Evolutionary conservation across 2,113 vertebrate species (phyloP).

Genomic region (Shinisaurus crocodilurus): DNA sequence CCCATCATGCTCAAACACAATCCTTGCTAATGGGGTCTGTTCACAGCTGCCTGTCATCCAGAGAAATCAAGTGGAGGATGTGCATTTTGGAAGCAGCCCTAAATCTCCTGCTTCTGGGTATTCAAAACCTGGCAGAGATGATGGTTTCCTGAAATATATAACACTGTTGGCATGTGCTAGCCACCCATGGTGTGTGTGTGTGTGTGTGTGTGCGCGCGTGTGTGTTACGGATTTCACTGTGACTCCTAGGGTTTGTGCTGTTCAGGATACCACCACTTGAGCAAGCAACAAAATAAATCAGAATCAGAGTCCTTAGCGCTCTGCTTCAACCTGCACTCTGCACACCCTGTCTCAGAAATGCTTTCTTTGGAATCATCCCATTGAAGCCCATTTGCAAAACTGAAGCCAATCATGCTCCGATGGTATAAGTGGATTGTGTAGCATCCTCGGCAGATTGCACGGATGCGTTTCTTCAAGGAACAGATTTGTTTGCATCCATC

Average conservation of each 20-base stretch:
- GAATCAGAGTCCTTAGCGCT: too few relatives aligned
- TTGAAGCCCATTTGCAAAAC: background rate
- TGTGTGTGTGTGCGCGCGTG: too few relatives aligned
- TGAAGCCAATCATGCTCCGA: background rate
- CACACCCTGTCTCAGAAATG: background rate
- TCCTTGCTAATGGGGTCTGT: background rate
- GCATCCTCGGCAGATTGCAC: background rate
- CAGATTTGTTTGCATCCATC: constrained; percentile 25
- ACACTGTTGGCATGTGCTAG: background rate
- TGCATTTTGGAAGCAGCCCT: background rate
- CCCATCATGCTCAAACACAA: background rate
- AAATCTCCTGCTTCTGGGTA: background rate
- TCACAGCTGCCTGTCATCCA: background rate
- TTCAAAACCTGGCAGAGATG: background rate
- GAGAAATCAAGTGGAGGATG: background rate
- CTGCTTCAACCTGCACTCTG: background rate
- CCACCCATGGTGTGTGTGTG: too few relatives aligned
- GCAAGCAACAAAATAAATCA: background rate
- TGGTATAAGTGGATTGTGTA: background rate
- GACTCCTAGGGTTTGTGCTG: background rate
- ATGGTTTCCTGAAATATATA: background rate
- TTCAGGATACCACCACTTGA: background rate
- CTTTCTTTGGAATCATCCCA: background rate
- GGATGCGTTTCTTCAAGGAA: constrained; percentile 12
- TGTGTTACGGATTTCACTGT: background rate